Evolutionary conservation across 2,888 invertebrate genomes (phyloP).

Genomic region (Mermis nigrescens): DNA sequence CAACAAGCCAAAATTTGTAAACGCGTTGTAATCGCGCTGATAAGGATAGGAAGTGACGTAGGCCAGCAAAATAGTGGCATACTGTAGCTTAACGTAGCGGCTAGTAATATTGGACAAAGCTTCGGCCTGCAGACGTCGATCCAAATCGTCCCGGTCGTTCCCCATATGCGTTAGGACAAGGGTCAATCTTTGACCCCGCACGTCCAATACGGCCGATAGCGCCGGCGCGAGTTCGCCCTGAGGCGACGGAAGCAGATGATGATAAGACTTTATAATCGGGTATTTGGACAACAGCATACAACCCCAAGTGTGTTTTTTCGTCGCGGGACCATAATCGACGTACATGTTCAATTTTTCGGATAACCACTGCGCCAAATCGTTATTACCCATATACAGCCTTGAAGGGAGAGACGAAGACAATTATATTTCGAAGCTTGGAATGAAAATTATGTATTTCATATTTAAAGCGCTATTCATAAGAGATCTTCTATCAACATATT

Average conservation of each 20-base stretch:
- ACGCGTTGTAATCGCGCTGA: slow-evolving; percentile 29
- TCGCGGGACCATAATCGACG: slow-evolving; percentile 35
- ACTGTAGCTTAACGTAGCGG: slow-evolving; percentile 12
- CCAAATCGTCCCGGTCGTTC: slow-evolving; percentile 34
- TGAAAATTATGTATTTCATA: too few species aligned
- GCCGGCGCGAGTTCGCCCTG: slow-evolving; percentile 24
- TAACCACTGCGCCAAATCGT: slow-evolving; percentile 35
- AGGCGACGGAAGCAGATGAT: slow-evolving; percentile 35
- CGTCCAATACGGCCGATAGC: background rate
- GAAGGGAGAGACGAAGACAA: too few species aligned
- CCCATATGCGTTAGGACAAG: slow-evolving; percentile 37
- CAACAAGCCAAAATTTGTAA: slow-evolving; percentile 27
- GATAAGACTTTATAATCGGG: slow-evolving; percentile 33
- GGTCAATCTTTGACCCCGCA: slow-evolving; percentile 23
- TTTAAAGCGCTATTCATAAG: too few species aligned
- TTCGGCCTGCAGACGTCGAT: slow-evolving; percentile 32
- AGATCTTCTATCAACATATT: too few species aligned
- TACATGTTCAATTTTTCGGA: slow-evolving; percentile 33
- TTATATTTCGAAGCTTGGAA: too few species aligned
- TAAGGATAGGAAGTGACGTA: slow-evolving; percentile 35
- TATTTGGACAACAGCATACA: slow-evolving; percentile 34
- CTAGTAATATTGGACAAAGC: slow-evolving; percentile 22
- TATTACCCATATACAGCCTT: slow-evolving; percentile 36
- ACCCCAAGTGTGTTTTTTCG: slow-evolving; percentile 36
- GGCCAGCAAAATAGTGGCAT: slow-evolving; percentile 35